Evolutionary conservation across 1,140 invertebrate genomes (phyloP).

Genomic region (Aphaenogaster rudis): DNA sequence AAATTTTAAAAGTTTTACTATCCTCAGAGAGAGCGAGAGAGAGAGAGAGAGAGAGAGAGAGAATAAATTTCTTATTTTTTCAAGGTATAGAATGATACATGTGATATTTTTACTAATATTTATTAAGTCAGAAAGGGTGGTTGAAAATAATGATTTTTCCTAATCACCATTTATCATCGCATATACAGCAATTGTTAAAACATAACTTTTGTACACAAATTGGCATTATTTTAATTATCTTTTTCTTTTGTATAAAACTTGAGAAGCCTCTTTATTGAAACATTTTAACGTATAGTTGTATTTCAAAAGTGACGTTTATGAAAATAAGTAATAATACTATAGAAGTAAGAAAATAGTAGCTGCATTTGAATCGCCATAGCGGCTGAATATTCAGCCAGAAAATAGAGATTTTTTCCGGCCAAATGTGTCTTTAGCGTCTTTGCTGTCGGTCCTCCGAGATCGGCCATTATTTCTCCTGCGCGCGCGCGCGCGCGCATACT

Average conservation of each 20-base stretch:
- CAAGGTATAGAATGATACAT: background rate
- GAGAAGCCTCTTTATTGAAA: background rate
- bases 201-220: background rate
- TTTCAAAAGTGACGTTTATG: background rate
- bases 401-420: constrained; percentile 10
- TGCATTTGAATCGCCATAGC: background rate
- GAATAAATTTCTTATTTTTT: background rate
- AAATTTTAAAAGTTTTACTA: constrained; percentile 53
- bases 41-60: background rate
- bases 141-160: background rate
- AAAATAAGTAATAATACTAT: background rate
- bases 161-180: background rate
- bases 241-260: background rate
- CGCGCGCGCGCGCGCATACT: background rate
- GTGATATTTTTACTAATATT: background rate
- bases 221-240: background rate
- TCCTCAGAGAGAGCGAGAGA: background rate
- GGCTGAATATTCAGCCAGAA: constrained; percentile 33
- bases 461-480: constrained; percentile 22
- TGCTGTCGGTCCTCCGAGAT: constrained; percentile 16
- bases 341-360: no score
- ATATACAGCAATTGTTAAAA: background rate
- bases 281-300: background rate
- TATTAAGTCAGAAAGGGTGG: background rate
- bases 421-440: constrained; percentile 22